Conservation (phyloP, 2,113 vertebrate species). For the Platichthys flesus region DNA sequence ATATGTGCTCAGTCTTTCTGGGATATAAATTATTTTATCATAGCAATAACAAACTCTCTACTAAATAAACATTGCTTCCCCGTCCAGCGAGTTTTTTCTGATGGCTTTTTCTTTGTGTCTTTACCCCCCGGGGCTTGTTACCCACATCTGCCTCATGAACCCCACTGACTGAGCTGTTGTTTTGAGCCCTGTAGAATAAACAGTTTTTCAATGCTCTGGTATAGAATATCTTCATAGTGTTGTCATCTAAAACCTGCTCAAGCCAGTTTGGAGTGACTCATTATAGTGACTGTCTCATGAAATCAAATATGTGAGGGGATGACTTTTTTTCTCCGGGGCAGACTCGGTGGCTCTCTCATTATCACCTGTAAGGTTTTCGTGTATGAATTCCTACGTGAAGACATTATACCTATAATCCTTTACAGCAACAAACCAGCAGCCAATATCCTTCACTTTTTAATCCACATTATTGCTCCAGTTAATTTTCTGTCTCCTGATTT, state of each 20-base stretch:
- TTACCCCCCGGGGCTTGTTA: constrained; percentile 24
- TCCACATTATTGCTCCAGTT: constrained; percentile 38
- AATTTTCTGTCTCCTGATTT: constrained; percentile 26
- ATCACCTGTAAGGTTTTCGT: constrained; percentile 9
- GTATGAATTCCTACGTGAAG: constrained; percentile 9
- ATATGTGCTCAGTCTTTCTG: not conserved
- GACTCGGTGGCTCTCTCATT: constrained; percentile 28
- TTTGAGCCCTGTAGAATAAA: constrained; percentile 12
- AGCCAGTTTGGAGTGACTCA: constrained; percentile 17
- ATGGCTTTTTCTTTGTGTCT: constrained; percentile 17
- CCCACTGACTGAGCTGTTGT: constrained; percentile 16
- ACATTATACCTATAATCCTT: constrained; percentile 18
- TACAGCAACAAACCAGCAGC: constrained; percentile 31
- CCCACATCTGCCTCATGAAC: constrained; percentile 59
- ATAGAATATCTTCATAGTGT: not conserved
- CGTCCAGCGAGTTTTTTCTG: constrained; percentile 7
- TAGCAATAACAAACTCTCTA: not conserved
- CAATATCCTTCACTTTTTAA: constrained; percentile 45
- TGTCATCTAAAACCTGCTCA: not conserved
- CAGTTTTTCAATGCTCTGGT: not conserved
- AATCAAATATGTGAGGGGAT: not conserved
- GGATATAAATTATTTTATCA: not conserved
- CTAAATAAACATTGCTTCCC: not conserved
- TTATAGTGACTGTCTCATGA: not conserved
- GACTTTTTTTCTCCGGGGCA: constrained; percentile 22